Evolutionary conservation across 2,113 vertebrate genomes (phyloP).

Genomic region (Stictonetta naevosa): DNA sequence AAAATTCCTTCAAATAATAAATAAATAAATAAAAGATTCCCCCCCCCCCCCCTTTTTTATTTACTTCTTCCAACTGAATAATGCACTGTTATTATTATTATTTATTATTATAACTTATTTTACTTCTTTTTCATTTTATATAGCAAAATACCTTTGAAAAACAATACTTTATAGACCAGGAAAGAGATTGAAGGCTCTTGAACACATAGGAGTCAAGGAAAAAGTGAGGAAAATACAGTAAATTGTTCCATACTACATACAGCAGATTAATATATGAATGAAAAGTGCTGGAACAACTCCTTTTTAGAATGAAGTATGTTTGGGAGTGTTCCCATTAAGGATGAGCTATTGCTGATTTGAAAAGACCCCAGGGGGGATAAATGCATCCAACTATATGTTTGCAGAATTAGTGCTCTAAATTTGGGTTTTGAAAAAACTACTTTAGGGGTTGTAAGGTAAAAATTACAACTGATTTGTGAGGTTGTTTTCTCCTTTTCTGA

Average conservation of each 20-base stretch:
- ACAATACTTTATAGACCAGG: neutral
- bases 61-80: neutral
- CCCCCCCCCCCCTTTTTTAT: too few relatives aligned
- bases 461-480: neutral
- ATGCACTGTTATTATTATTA: neutral
- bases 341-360: neutral
- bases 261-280: neutral
- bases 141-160: neutral
- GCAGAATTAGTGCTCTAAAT: neutral
- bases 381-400: neutral
- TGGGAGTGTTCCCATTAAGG: neutral
- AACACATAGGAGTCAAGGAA: neutral
- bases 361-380: neutral
- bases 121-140: neutral
- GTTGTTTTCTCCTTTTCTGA: neutral
- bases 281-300: neutral
- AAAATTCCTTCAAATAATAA: neutral
- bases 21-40: too few relatives aligned
- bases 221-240: neutral
- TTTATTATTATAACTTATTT: neutral
- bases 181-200: neutral
- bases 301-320: neutral
- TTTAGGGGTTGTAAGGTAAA: neutral
- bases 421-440: neutral
- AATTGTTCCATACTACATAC: neutral